Base-by-base conservation (phyloP, 2,888 invertebrate species). In the Smittia aterrima region DNA sequence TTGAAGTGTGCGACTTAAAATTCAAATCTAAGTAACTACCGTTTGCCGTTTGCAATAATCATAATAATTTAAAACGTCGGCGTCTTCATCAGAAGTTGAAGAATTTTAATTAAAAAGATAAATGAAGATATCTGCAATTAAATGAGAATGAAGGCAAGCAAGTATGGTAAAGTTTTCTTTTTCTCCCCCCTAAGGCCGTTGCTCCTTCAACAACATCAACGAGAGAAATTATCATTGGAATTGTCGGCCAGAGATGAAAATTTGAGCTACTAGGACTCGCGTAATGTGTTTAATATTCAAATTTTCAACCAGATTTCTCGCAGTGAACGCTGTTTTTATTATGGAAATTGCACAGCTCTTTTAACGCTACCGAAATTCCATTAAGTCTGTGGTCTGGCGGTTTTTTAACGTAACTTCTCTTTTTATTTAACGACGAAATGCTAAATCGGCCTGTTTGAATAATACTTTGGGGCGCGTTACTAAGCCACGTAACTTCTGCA, bases 211-310 rank as follows among this genome's bases (percentile, higher is more conserved):
- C 4, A 58, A 13, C 18, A 58, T 22, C 9, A 27, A 25, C 27
- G 24, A 18, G 22, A 41, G 38, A 47, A 68, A 47, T 68, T 68
- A 68, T 41, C 47, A 68, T 32, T 9, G 20, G 27, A 66, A 66
- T 66, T 7, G 16, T 18, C 11, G 18, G 20, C 16, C 27, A 64
- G 25, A 64, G 22, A 22, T 13, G 18, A 32, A 18, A 38, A 18
- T 32, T 32, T 38, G 66, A 66, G 18, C 27, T 13, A 20, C 20
- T 38, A 20, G 38, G 11, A 13, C 58, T 58, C 58, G 13, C 22
- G 27, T 68, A 68, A 68, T 68, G 68, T 68, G 47, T 68, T 68
- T 41, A 68, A 68, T 68, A 68, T 68, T 68, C 20, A 68, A 68
- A 68, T 66, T 68, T 41, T n/a, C 47, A 47, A n/a, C 47, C 58